Evolutionary conservation across 2,888 invertebrate species (phyloP), one percentile per base, ranked within the genome.

Genomic region (Archips crataeganus): DNA sequence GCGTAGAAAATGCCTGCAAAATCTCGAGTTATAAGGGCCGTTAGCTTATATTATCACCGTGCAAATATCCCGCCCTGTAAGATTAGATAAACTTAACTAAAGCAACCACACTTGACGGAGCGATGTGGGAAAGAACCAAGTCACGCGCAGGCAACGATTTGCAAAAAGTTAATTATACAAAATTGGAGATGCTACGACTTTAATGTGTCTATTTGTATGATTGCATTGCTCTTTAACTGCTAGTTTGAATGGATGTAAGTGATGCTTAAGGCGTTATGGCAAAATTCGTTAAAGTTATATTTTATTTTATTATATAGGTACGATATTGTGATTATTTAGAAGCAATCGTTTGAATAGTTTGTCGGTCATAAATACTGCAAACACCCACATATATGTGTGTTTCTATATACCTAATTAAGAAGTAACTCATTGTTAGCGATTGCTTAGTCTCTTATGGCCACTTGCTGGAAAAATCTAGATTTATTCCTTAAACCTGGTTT

Each of bases 1-100:
- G 3, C 6, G 60, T 70, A 51, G 59, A 68, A 75, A 75, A 75
- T 74, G 79, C 82, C 88, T 87, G 87, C 87, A 85, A 89, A 90
- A 87, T 83, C 80, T 79, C 84, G 82, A 83, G 85, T 85, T 82
- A 84, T 85, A 85, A 90, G 91, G 90, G 92, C 90, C 90, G 89
- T 85, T 86, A 89, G 85, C 84, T 82, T 80, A 84, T 84, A 85
- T 87, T 93, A 93, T 94, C 94, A 84, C 76, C 83, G 91, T 90
- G 92, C 94, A 93, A 94, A 94, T 94, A 94, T 89, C 87, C 87
- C 90, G 88, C 86, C 91, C 89, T 85, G 84, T 74, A 77, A 89
- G 94, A 94, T 94, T 90, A 94, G 94, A 94, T 94, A 93, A 90
- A 87, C 82, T 32, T 80, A 10, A 63, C 82, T 57, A 80, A n/a